A percentile compares a stretch with the other conserved stretches of the same genome.
Conservation (phyloP, 2,888 invertebrate species). For the Asteroscopus sphinx region DNA sequence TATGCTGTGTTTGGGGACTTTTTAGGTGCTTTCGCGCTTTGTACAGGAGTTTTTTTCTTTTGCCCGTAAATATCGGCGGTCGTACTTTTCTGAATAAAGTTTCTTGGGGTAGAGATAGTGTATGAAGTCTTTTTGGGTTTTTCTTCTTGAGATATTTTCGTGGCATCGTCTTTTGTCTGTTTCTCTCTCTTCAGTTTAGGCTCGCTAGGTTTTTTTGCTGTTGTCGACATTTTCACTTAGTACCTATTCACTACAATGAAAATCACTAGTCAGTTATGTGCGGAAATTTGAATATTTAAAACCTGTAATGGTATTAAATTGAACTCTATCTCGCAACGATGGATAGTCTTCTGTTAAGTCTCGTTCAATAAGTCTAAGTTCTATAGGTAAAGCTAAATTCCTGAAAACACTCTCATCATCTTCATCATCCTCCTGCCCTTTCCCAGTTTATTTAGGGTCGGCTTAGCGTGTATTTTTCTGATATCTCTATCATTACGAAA, state of each 20-base stretch:
- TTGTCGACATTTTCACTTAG: constrained; percentile 63
- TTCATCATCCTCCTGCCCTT: too few relatives aligned
- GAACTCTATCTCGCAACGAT: too few relatives aligned
- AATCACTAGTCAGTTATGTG: background rate
- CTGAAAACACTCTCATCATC: too few relatives aligned
- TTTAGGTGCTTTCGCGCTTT: constrained; percentile 68
- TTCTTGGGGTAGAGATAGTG: constrained; percentile 72
- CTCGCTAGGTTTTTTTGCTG: constrained; percentile 59
- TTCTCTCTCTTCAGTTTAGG: constrained; percentile 51
- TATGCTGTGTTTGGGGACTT: constrained; percentile 61
- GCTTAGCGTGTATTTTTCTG: too few relatives aligned
- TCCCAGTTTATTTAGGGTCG: too few relatives aligned
- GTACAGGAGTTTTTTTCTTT: constrained; percentile 63
- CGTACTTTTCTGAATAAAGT: constrained; percentile 71
- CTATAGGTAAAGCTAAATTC: too few relatives aligned
- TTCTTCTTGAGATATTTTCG: constrained; percentile 67
- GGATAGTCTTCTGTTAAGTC: too few relatives aligned
- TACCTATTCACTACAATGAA: constrained; percentile 17
- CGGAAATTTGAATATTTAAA: background rate
- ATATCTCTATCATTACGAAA: too few relatives aligned
- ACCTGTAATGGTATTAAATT: too few relatives aligned
- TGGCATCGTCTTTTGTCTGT: constrained; percentile 64
- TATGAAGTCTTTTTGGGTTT: constrained; percentile 68
- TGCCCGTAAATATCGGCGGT: constrained; percentile 79
- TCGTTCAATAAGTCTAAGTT: too few relatives aligned